These are phyloP conservation scores for Triplophysa siluroides DNA, from an alignment of 2,113 vertebrate species.

Conservation along the genomic window DNA sequence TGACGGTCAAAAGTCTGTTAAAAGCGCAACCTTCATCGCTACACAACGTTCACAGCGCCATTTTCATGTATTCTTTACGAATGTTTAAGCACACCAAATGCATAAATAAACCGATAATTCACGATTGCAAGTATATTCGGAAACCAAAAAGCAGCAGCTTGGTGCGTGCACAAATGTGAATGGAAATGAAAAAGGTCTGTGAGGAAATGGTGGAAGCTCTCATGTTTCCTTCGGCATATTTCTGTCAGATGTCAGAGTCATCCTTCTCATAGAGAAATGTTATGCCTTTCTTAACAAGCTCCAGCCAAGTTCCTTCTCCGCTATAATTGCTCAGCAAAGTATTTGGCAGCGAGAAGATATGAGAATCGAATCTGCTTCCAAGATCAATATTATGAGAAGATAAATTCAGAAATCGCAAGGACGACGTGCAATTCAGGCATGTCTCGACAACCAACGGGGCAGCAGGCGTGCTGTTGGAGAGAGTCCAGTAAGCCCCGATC, in stretches of 20 bases:
- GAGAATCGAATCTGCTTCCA: conserved; percentile 61
- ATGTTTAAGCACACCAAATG: neutral
- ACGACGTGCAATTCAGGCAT: conserved; percentile 62
- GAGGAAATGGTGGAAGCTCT: conserved; percentile 56
- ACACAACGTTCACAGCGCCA: neutral
- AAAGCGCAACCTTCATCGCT: neutral
- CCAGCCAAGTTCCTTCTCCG: conserved; percentile 42
- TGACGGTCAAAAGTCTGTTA: too few species aligned
- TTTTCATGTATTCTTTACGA: neutral
- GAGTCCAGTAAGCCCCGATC: conserved; percentile 35
- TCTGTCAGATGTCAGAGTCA: conserved; percentile 57
- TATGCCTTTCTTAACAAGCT: conserved; percentile 55
- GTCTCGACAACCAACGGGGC: conserved; percentile 52
- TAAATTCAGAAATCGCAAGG: conserved; percentile 59
- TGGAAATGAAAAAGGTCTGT: conserved; percentile 45
- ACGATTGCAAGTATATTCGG: neutral
- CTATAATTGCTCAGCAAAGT: conserved; percentile 63
- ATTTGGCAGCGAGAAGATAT: conserved; percentile 58
- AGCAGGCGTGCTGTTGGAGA: conserved; percentile 31
- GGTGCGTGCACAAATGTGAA: conserved; percentile 46
- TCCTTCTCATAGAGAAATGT: conserved; percentile 56
- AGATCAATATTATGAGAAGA: conserved; percentile 70
- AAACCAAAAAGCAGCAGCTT: conserved; percentile 22
- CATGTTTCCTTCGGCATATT: conserved; percentile 53
- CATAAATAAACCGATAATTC: neutral